Base-by-base conservation (phyloP, 2,888 invertebrate genomes). In the Spatulosminthurus flaviceps region DNA sequence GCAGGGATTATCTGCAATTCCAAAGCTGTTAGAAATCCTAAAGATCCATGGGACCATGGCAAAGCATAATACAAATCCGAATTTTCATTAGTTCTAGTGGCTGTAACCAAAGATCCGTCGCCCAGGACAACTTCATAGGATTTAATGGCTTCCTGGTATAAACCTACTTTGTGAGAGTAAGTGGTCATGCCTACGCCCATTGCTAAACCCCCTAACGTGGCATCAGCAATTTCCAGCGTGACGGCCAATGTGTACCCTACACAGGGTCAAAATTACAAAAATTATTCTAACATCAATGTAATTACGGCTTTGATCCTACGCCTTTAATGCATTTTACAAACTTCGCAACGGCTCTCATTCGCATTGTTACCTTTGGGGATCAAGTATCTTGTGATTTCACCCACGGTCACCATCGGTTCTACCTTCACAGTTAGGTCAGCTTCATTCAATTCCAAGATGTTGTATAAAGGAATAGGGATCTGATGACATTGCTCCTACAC, bases 161-260 rank as follows among this genome's bases (percentile, higher is more conserved):
- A 89, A 22, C 92, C 92, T 0, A 90, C 91, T 86, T 92, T 92
- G 87, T 92, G 92, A 0, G 92, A 92, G 87, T 92, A 92, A 0
- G 92, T 92, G 0, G 92, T 92, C 92, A 92, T 92, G n/a, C 92
- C 92, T 0, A 91, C 91, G 16, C 92, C 92, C 86, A 92, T 89
- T 0, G 92, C 92, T 9, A 92, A 87, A 67, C 92, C 92, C 84
- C 92, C 92, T 24, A 92, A 87, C 4, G 92, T 92, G 24, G 92
- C 92, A 86, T 92, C 92, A 0, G 89, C 91, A 73, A 92, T 89
- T 87, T 92, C 92, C 71, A 92, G 89, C 41, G 92, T 92, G 1
- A 92, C 92, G 0, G 92, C 92, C 71, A 92, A 86, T 0, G 92
- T 92, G 86, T 92, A 92, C 0, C 92, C 86, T 85, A 24, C n/a